Conservation (phyloP, 2,113 vertebrate species). For the Myotis brandtii region DNA sequence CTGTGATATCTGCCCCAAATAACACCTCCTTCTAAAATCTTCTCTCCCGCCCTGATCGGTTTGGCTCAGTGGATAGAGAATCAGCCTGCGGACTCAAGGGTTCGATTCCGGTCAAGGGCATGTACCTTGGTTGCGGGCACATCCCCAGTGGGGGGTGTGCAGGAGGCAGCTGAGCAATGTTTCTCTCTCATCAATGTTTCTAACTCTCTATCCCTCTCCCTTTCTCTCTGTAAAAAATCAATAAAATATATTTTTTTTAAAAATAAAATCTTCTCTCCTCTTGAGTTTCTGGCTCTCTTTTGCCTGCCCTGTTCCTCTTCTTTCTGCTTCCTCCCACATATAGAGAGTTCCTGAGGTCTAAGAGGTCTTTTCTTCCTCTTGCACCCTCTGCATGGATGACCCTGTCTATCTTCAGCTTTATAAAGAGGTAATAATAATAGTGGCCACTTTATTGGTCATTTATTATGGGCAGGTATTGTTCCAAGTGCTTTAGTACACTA, state of each 20-base stretch:
- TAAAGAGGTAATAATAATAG: neutral
- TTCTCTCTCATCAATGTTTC: no score
- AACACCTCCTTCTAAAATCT: neutral
- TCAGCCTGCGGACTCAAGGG: no score
- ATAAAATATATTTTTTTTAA: no score
- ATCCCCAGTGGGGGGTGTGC: no score
- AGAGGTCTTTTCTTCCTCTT: neutral
- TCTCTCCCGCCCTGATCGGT: no score
- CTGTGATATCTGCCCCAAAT: neutral
- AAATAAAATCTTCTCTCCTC: neutral
- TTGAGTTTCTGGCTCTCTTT: neutral
- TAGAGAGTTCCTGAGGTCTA: neutral
- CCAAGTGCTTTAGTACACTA: neutral
- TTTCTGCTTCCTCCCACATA: neutral
- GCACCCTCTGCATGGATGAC: neutral
- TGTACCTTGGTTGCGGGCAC: no score
- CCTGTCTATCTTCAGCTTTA: neutral
- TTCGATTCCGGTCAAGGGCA: no score
- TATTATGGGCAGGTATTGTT: neutral
- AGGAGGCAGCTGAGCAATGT: no score
- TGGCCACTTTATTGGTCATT: neutral
- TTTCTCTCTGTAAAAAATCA: no score
- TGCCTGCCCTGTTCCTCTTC: neutral
- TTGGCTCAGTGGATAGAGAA: no score
- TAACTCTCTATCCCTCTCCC: no score